These are phyloP conservation scores for Chrysopilus asiliformis DNA, from an alignment of 2,888 invertebrate genomes.

Conservation along the genomic window DNA sequence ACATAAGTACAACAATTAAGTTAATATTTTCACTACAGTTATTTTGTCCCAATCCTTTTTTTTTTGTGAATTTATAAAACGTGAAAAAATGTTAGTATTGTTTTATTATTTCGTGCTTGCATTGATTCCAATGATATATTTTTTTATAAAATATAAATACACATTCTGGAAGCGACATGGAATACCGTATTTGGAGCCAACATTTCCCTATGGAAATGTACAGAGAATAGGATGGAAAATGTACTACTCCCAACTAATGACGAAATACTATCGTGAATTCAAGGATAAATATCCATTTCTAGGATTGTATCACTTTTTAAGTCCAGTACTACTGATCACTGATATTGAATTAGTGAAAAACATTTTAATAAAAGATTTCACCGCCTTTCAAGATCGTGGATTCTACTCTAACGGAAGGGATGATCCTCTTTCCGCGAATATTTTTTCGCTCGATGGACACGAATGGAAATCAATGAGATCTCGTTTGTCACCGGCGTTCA, in stretches of 20 bases:
- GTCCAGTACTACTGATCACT: constrained; percentile 9
- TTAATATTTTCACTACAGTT: too few species aligned
- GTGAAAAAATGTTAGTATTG: too few species aligned
- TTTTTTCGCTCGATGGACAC: constrained; percentile 22
- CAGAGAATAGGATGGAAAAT: constrained; percentile 6
- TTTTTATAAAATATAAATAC: neutral
- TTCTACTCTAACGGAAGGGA: constrained; percentile 19
- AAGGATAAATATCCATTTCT: constrained; percentile 11
- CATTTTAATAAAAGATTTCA: constrained; percentile 24
- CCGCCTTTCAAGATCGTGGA: constrained; percentile 22
- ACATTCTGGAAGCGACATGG: constrained; percentile 20
- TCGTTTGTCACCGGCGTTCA: constrained; percentile 33
- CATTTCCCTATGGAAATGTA: constrained; percentile 21
- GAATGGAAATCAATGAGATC: constrained; percentile 32
- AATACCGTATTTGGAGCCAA: constrained; percentile 15
- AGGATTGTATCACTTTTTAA: constrained; percentile 13
- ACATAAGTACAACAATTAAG: too few species aligned
- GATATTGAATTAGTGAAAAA: constrained; percentile 21
- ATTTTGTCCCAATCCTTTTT: too few species aligned
- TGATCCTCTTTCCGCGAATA: constrained; percentile 22
- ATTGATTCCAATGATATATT: too few species aligned
- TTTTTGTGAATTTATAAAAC: too few species aligned
- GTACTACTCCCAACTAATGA: too few species aligned
- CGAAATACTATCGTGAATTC: constrained; percentile 9
- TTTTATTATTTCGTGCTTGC: too few species aligned